These are phyloP conservation scores for Scopus umbretta DNA, from an alignment of 2,113 vertebrate genomes.

Conservation along the genomic window DNA sequence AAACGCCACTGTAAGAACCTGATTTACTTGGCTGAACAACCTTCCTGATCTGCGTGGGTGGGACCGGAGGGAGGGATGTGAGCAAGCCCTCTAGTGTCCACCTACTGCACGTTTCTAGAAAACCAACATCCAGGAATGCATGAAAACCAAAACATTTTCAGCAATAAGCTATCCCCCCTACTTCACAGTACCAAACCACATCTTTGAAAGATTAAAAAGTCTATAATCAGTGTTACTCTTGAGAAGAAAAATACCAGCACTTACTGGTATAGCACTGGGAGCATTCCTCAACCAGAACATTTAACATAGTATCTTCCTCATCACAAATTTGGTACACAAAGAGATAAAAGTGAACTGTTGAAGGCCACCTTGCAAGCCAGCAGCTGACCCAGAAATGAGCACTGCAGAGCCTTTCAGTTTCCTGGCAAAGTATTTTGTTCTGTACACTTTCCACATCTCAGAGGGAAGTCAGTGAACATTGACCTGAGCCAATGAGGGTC, in stretches of 20 bases:
- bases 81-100: constrained; percentile 59
- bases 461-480: not conserved
- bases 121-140: not conserved
- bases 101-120: not conserved
- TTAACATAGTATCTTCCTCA: not conserved
- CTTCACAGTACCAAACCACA: not conserved
- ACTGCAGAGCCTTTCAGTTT: not conserved
- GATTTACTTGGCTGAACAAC: not conserved
- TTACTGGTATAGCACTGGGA: not conserved
- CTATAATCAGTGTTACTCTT: not conserved
- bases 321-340: not conserved
- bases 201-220: not conserved
- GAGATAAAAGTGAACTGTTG: not conserved
- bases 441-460: not conserved
- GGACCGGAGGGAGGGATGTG: not conserved
- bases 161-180: not conserved
- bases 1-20: not conserved
- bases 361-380: not conserved
- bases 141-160: not conserved
- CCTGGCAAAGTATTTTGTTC: not conserved
- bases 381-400: not conserved
- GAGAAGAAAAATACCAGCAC: not conserved
- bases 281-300: not conserved
- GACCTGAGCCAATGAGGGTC: not conserved
- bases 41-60: rapidly evolving